Evolutionary conservation across 2,888 invertebrate species (phyloP), one percentile per base, ranked within the genome.

Genomic region (Apotomis capreana): DNA sequence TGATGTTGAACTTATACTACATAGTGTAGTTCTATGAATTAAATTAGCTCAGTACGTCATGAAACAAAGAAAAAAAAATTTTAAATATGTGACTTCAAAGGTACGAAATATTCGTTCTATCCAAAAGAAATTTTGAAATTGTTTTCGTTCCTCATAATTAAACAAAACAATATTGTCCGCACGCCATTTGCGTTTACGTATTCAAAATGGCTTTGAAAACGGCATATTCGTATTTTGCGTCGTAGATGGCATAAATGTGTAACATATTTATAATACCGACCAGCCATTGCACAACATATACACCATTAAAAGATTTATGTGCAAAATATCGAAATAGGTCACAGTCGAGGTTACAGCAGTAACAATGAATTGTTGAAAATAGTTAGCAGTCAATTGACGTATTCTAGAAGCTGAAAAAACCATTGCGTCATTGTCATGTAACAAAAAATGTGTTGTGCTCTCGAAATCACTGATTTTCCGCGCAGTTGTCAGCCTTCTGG

Each of bases 311-410:
- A 64, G 6, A 57, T 57, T 65, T 65, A 65, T 65, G 65, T 65
- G 65, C 49, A 65, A 52, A 65, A 65, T 57, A 57, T 46, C 46
- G 55, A 65, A 55, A 65, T 65, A 57, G 65, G 65, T 65, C 65
- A 65, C 65, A 65, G 65, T 65, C 65, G 65, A 65, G 65, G 65
- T 65, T 55, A 26, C 37, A 12, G 64, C 55, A 26, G 54, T 68
- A 61, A 63, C 36, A 36, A 60, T 46, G 44, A 12, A 71, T 61
- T 51, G 63, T 51, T 63, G 57, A 63, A 69, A 40, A 8, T 36
- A 46, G 44, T 62, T 60, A n/a, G 51, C 8, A 49, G 49, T 9
- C 3, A 9, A 49, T 3, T 49, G 6, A 49, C 65, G 65, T 65
- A 61, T 59, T 52, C 63, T 49, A 59, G 51, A 55, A 64, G 69